Evolutionary conservation across 1,140 invertebrate species (phyloP), one percentile per base, ranked within the genome.

Genomic region (Drosophila kanapiae): DNA sequence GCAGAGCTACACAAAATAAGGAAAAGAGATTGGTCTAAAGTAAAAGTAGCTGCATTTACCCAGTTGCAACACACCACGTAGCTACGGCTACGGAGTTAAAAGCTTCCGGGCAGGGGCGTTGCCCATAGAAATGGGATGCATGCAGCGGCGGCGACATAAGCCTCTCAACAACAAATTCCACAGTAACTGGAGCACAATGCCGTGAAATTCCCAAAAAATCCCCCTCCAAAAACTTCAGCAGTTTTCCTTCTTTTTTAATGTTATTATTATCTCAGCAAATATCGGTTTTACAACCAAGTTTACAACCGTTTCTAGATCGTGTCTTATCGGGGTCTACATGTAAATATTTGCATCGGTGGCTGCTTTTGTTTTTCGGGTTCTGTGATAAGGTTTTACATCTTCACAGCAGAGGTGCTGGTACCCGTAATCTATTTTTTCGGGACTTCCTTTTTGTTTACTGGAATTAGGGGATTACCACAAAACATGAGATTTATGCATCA

Each of bases 281-380:
- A 64, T 29, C 35, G 11, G 48, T 13, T 76, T 37, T 62, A 54
- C 60, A 65, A 62, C 14, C 10, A 35, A 33, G 7, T 70, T 53
- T 29, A 45, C 47, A 70, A 35, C 42, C 16, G 31, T 33, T 18
- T 56, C 40, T 40, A 43, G 51, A 71, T 72, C 67, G 69, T 72
- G 53, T 18, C 57, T 83, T 82, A 83, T 82, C 80, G 51, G 5
- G 6, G 35, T 29, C 43, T 37, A 23, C 80, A 79, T 79, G 80
- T 83, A 83, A 83, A 83, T 83, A 83, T 83, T 83, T 83, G 75
- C 80, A 79, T 51, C 64, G 13, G 63, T 80, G 61, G 56, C 78
- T 51, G 33, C 37, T 51, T 33, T 56, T 49, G 27, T 60, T 43
- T 54, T 65, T 43, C 33, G 14, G 53, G 42, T 56, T 37, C 33